Percentiles rank a stretch among this genome's conserved stretches.
Conservation (phyloP, 2,113 vertebrate genomes). For the Bambusicola thoracicus region DNA sequence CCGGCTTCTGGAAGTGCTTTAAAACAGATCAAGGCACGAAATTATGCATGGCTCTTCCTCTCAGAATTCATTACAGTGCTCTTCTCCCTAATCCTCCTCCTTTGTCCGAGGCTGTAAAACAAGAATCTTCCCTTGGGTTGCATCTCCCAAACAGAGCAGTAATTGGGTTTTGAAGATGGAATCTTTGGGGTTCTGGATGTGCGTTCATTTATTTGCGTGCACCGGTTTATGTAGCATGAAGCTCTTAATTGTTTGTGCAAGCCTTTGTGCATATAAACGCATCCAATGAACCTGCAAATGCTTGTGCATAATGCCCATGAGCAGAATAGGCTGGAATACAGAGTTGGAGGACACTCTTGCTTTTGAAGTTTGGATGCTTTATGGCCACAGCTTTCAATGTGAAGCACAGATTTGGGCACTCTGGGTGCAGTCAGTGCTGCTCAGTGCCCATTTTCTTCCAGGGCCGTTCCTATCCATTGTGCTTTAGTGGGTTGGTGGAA, state of each 20-base stretch:
- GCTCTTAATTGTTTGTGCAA: neutral
- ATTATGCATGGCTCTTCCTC: neutral
- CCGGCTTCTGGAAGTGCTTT: conserved; percentile 39
- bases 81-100: neutral
- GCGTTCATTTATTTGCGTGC: neutral
- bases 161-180: neutral
- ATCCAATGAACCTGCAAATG: neutral
- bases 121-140: neutral
- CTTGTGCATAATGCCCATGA: neutral
- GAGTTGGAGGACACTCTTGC: neutral
- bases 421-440: neutral
- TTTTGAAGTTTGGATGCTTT: neutral
- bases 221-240: too few relatives aligned
- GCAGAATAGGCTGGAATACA: neutral
- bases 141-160: rapidly evolving
- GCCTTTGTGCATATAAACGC: neutral
- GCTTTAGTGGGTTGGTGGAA: neutral
- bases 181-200: neutral
- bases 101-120: neutral
- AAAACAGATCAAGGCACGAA: neutral
- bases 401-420: neutral
- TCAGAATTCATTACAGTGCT: neutral
- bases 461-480: neutral
- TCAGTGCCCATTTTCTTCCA: neutral
- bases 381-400: neutral